A percentile compares a stretch with the other conserved stretches of the same genome.
phyloP scores from a whole-genome alignment of 2,797 vertebrate genomes.

The Thaleichthys pacificus region DNA sequence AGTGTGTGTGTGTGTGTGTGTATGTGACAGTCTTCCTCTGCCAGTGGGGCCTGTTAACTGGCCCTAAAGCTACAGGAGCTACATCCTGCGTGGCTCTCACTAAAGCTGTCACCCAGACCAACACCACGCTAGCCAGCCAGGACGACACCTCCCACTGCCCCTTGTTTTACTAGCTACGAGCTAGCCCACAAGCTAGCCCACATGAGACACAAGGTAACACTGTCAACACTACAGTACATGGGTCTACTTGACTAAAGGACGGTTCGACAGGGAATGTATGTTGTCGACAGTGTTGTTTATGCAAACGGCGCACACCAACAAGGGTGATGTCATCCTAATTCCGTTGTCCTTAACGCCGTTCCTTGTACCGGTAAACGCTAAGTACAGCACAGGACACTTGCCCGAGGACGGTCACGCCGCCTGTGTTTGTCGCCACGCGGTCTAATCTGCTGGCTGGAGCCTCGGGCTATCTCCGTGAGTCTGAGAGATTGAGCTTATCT shows the following conservation, averaged over 20 bases:
- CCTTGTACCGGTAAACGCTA: neutral
- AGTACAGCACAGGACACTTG: too few relatives aligned
- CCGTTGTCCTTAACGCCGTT: neutral
- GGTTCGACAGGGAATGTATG: too few relatives aligned
- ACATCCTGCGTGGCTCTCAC: constrained; percentile 24
- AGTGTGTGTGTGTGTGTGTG: constrained; percentile 42
- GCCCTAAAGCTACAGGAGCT: constrained; percentile 32
- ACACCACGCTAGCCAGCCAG: neutral
- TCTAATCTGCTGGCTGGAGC: neutral
- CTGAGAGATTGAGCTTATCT: neutral
- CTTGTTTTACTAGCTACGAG: too few relatives aligned
- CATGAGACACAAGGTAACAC: too few relatives aligned
- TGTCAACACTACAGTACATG: too few relatives aligned
- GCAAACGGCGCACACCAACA: neutral
- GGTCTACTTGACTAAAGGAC: too few relatives aligned
- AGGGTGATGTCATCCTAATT: too few relatives aligned
- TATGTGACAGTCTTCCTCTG: constrained; percentile 40
- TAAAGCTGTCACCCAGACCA: constrained; percentile 8
- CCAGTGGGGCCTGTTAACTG: constrained; percentile 29
- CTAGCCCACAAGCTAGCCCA: too few relatives aligned
- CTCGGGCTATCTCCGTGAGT: neutral
- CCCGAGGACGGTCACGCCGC: neutral
- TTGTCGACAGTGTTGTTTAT: neutral
- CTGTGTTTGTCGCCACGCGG: too few relatives aligned
- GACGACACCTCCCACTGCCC: neutral